Percentiles rank a stretch among this genome's conserved stretches.
Evolutionary conservation across 2,888 invertebrate genomes (phyloP).

Genomic region (Mythimna albipuncta): DNA sequence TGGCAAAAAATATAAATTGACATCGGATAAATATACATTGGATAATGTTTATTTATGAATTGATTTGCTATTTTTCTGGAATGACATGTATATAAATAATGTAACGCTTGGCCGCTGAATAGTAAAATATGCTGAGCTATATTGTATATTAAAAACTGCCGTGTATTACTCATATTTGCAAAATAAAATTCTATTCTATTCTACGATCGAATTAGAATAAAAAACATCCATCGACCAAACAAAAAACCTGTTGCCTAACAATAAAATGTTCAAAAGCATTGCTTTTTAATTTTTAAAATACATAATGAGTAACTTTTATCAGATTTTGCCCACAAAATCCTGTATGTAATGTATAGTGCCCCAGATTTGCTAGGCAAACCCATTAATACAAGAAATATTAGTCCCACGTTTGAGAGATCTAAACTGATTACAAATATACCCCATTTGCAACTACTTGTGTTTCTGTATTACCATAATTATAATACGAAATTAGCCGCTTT

Average conservation of each 20-base stretch:
- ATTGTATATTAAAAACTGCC: too few species aligned
- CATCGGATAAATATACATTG: too few species aligned
- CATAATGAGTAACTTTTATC: background rate
- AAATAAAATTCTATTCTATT: too few species aligned
- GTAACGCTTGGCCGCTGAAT: too few species aligned
- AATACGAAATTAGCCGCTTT: conserved; percentile 37
- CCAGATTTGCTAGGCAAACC: conserved; percentile 5
- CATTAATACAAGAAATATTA: conserved; percentile 33
- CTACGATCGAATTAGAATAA: too few species aligned
- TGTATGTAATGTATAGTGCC: background rate
- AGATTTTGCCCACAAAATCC: background rate
- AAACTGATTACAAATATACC: conserved; percentile 39
- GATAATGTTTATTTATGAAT: too few species aligned
- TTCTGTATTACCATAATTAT: conserved; percentile 54
- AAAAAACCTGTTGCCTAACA: background rate
- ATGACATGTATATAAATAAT: too few species aligned
- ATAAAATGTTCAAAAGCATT: background rate
- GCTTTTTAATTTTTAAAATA: background rate
- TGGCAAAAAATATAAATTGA: too few species aligned
- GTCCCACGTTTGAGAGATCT: conserved; percentile 34
- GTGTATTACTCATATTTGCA: too few species aligned
- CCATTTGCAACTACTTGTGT: conserved; percentile 47
- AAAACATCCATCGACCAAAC: background rate
- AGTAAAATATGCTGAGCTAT: too few species aligned
- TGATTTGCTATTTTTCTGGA: too few species aligned